These are phyloP conservation scores for Ceratothoa steindachneri DNA, from an alignment of 2,888 invertebrate species.

Conservation along the genomic window DNA sequence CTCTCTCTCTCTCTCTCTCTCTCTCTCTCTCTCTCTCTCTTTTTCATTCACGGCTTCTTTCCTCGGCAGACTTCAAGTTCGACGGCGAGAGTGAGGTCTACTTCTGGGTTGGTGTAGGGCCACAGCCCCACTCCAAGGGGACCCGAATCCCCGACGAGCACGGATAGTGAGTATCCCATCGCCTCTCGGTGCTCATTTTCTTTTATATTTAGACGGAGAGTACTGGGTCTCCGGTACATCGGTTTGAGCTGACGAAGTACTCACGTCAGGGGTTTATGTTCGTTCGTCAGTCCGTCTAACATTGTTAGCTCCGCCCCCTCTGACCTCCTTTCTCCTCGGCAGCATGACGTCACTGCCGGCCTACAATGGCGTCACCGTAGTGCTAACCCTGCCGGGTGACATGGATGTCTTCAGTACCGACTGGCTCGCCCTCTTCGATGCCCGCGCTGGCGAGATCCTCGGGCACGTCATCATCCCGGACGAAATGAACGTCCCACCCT, in stretches of 20 bases:
- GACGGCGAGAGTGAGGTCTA: constrained; percentile 69
- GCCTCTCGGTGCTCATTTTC: too few relatives aligned
- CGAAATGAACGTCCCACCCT: constrained; percentile 79
- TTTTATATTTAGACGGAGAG: too few relatives aligned
- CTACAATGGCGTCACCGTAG: constrained; percentile 70
- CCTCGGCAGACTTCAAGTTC: constrained; percentile 65
- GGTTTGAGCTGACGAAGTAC: background rate
- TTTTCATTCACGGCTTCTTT: too few relatives aligned
- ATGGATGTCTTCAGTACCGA: constrained; percentile 73
- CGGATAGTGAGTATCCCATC: constrained; percentile 77
- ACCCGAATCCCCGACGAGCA: constrained; percentile 80
- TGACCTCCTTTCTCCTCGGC: too few relatives aligned
- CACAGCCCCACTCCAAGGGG: constrained; percentile 78
- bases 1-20: too few relatives aligned
- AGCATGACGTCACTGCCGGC: constrained; percentile 73
- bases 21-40: too few relatives aligned
- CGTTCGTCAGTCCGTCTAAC: too few relatives aligned
- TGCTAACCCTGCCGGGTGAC: constrained; percentile 73
- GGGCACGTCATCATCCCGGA: constrained; percentile 74
- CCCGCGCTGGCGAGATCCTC: constrained; percentile 63
- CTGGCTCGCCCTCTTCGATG: constrained; percentile 78
- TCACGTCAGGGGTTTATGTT: background rate
- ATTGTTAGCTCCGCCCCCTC: too few relatives aligned
- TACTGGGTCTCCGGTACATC: too few relatives aligned
- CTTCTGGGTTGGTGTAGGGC: constrained; percentile 84